Conservation (phyloP, 2,797 vertebrate species). For the Epinephelus malabaricus region DNA sequence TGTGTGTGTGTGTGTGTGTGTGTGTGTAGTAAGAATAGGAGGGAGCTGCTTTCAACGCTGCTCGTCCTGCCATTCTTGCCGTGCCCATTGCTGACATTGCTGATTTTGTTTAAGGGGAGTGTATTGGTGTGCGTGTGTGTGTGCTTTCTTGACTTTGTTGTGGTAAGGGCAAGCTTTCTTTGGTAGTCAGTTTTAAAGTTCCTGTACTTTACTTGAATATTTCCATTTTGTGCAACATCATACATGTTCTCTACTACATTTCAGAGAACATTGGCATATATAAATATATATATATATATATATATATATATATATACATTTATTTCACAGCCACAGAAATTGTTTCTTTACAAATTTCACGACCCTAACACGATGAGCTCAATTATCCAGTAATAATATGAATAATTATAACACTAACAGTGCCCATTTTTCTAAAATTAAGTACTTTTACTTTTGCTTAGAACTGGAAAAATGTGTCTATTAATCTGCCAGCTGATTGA, state of each 20-base stretch:
- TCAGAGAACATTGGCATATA: neutral
- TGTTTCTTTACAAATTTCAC: neutral
- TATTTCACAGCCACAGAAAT: neutral
- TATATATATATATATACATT: neutral
- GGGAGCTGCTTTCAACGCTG: slow-evolving; percentile 28
- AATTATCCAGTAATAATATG: no score
- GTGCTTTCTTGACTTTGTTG: slow-evolving; percentile 48
- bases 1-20: slow-evolving; percentile 12
- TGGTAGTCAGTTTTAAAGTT: neutral
- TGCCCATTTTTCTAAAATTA: neutral
- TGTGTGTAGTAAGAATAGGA: neutral
- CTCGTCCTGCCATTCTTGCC: slow-evolving; percentile 43
- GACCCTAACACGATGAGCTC: neutral
- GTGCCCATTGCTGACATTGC: slow-evolving; percentile 55
- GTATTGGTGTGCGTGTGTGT: slow-evolving; percentile 11
- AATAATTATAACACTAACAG: no score
- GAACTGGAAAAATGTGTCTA: neutral
- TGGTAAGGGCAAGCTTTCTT: slow-evolving; percentile 40
- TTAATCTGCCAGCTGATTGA: no score
- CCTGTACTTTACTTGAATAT: neutral
- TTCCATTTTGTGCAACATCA: neutral
- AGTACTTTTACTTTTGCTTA: neutral
- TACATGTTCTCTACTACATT: neutral
- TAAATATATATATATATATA: neutral
- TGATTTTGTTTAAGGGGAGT: slow-evolving; percentile 46